Evolutionary conservation across 2,113 vertebrate species (phyloP).

Genomic region (Anhinga anhinga): DNA sequence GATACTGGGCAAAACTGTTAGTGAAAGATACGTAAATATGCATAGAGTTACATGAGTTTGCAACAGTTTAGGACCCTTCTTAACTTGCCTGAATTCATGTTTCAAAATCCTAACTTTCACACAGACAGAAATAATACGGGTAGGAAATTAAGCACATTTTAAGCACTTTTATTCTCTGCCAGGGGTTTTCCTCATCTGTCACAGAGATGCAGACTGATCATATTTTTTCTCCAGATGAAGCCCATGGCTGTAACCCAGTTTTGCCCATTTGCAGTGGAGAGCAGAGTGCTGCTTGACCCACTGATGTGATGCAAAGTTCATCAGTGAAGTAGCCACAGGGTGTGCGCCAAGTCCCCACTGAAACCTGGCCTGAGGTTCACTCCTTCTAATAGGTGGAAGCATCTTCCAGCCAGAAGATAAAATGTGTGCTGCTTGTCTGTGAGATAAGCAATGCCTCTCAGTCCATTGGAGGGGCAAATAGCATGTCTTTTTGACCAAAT

Average conservation of each 20-base stretch:
- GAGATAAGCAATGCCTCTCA: background rate
- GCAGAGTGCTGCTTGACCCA: background rate
- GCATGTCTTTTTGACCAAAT: background rate
- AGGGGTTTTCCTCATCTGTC: background rate
- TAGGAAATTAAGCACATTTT: background rate
- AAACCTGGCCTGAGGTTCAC: background rate
- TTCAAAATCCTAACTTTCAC: background rate
- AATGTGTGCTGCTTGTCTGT: background rate
- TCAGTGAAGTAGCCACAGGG: background rate
- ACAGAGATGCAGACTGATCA: background rate
- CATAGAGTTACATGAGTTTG: background rate
- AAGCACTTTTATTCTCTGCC: background rate
- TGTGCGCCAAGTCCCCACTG: background rate
- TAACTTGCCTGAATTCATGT: background rate
- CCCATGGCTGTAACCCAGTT: background rate
- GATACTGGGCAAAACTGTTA: background rate
- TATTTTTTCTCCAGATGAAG: background rate
- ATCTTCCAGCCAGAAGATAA: background rate
- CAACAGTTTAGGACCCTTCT: background rate
- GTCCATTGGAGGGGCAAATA: background rate
- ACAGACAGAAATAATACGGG: background rate
- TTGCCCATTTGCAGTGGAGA: background rate
- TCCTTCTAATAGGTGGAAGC: background rate
- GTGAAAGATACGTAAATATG: background rate
- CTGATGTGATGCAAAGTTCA: accelerated